These are phyloP conservation scores for Flabesymbios commensalis DNA, from an alignment of 2,888 invertebrate species.

Conservation along the genomic window DNA sequence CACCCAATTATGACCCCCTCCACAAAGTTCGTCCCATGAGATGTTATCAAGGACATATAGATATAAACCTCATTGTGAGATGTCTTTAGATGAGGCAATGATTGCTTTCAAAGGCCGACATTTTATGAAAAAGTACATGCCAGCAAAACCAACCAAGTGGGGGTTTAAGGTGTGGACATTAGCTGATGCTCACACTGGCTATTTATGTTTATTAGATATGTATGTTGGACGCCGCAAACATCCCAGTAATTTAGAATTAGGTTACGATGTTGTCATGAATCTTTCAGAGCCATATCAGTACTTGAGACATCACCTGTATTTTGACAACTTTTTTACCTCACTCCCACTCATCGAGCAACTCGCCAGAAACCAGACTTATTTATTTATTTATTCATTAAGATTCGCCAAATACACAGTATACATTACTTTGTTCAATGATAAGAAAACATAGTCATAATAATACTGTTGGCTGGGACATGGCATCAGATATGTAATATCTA, in stretches of 20 bases:
- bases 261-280: background rate
- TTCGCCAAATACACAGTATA: too few species aligned
- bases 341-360: background rate
- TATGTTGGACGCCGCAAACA: background rate
- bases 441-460: too few species aligned
- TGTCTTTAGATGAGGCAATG: background rate
- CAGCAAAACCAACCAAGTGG: background rate
- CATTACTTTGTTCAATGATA: too few species aligned
- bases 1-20: background rate
- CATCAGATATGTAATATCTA: too few species aligned
- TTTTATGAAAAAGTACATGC: background rate
- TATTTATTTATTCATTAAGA: too few species aligned
- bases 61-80: background rate
- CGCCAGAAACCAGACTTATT: too few species aligned
- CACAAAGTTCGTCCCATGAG: background rate
- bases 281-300: background rate
- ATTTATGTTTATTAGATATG: background rate
- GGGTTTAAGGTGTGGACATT: background rate
- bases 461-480: too few species aligned
- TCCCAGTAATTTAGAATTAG: background rate
- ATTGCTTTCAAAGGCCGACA: background rate
- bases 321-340: background rate
- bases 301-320: background rate
- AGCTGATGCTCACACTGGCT: background rate
- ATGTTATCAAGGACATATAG: background rate